Base-by-base conservation (phyloP, 2,113 vertebrate genomes). In the Dissostichus mawsoni region DNA sequence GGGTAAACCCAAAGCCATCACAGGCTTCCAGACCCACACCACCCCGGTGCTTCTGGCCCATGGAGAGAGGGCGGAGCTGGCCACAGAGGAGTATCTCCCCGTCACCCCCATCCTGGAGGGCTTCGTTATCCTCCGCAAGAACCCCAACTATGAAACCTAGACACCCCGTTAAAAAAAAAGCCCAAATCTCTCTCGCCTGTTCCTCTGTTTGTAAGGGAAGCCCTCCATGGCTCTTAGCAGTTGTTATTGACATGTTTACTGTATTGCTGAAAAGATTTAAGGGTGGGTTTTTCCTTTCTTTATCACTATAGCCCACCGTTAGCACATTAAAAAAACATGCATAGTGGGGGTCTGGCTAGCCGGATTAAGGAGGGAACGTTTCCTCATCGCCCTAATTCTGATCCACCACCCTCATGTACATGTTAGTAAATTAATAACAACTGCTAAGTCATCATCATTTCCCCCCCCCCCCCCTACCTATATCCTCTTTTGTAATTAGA, bases 21-120 rank as follows among this genome's bases (percentile, higher is more conserved):
- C 98, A 0, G 98, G 98, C 44, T 99, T 99, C 93, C 98, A 99
- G 96, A 99, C 98, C n/a, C 98, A 99, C 91, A 99, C 98, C 17
- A 99, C 98, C 0, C 98, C 98, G 0, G 98, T 99, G 90, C 83
- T 99, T 90, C 86, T 99, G 94, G 98, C 98, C 0, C 98, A 99
- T 0, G 98, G 98, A 0, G 98, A 99, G 78, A 92, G 98, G 77
- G 98, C 98, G 1, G 98, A 99, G 87, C 94, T 99, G 90, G 98
- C 98, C 74, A 99, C 98, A 0, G 98, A 99, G 85, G 98, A 99
- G 90, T 98, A 98, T 0, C 80, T 98, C 84, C 98, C 98, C 0
- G 97, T 99, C 91, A 99, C 98, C 0, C 97, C 98, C 80, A 99
- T 99, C 81, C 92, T 99, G 73, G 98, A 99, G 90, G 98, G 98